Conservation (phyloP, 2,113 vertebrate genomes). For the Herpetotheres cachinnans region DNA sequence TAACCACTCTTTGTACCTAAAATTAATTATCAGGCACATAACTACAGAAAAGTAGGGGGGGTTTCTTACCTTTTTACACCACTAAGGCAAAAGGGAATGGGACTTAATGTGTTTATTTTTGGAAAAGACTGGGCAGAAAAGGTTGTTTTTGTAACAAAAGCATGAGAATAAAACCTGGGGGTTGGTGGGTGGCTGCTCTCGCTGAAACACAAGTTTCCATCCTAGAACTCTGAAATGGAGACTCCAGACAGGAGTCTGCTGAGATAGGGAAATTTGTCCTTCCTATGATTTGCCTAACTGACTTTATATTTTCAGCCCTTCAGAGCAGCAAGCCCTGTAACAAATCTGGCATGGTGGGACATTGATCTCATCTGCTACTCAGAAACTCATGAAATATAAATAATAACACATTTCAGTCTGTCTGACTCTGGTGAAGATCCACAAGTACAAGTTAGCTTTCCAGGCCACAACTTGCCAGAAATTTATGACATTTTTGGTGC, state of each 20-base stretch:
- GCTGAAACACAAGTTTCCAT: background rate
- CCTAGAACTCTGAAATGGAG: background rate
- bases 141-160: rapidly evolving
- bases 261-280: background rate
- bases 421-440: background rate
- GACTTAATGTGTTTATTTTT: background rate
- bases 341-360: background rate
- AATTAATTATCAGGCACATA: background rate
- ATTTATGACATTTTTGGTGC: background rate
- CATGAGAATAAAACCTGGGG: background rate
- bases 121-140: background rate
- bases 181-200: rapidly evolving
- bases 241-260: background rate
- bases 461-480: background rate
- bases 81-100: rapidly evolving
- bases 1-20: background rate
- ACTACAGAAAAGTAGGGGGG: background rate
- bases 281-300: background rate
- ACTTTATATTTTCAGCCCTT: background rate
- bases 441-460: background rate
- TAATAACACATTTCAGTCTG: background rate
- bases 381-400: background rate
- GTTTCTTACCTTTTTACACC: background rate
- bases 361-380: background rate
- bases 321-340: background rate